Conservation (phyloP, 2,113 vertebrate species). For the Podiceps cristatus region DNA sequence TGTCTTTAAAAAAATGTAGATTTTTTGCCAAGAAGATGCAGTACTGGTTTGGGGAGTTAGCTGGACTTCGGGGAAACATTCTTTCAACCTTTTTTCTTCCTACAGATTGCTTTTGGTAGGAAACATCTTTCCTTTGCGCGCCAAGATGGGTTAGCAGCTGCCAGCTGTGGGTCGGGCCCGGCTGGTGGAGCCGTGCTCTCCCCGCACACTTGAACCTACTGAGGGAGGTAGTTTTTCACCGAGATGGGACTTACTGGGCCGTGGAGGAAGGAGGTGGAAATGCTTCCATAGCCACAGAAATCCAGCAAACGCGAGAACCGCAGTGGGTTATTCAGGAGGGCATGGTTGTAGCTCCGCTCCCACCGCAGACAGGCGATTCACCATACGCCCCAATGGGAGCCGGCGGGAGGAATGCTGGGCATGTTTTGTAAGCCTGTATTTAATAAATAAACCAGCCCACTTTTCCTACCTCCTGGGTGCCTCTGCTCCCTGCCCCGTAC, state of each 20-base stretch:
- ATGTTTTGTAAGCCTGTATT: neutral
- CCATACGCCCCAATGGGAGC: neutral
- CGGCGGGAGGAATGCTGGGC: neutral
- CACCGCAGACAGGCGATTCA: rapidly evolving
- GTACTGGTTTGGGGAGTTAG: neutral
- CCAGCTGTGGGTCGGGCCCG: neutral
- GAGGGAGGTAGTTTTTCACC: neutral
- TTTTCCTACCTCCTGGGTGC: neutral
- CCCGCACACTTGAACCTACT: neutral
- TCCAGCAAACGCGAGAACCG: neutral
- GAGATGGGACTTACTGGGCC: neutral
- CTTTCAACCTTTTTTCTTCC: neutral
- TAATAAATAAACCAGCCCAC: neutral
- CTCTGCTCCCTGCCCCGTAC: neutral
- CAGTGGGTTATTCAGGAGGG: neutral
- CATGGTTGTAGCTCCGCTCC: rapidly evolving
- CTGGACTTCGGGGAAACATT: neutral
- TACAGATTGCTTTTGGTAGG: neutral
- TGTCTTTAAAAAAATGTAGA: neutral
- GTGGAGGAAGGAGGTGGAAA: neutral
- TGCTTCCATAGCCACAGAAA: neutral
- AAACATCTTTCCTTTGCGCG: neutral
- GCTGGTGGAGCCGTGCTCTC: neutral
- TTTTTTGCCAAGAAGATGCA: slow-evolving; percentile 17
- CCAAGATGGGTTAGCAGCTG: neutral